Evolutionary conservation across 2,888 invertebrate species (phyloP), one percentile per base, ranked within the genome.

Genomic region (Acanthosepion esculentum): DNA sequence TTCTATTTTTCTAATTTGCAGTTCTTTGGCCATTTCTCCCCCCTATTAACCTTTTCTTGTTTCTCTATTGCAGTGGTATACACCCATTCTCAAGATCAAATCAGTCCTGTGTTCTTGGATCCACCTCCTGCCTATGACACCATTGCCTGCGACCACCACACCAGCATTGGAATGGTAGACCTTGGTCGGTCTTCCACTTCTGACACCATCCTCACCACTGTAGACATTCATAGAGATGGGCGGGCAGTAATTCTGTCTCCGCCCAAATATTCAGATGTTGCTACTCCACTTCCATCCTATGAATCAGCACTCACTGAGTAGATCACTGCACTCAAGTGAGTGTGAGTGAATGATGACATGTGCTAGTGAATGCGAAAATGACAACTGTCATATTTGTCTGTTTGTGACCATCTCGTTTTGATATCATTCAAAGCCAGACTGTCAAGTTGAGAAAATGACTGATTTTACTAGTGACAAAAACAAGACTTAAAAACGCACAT

Each of bases 21-120:
- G 20, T 3, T 33, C n/a, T 91, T 29, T 55, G 20, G 41, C 41
- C 41, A 3, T 55, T 59, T 91, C 15, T 48, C 50, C 7, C 10
- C 29, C 12, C 15, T 10, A 48, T 23, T 48, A 48, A 29, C 15
- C 12, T 92, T 48, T 48, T 41, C 1, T 92, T 48, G 15, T 92
- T 92, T 48, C 48, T 92, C 29, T 92, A 20, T 95, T 95, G n/a
- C 96, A 97, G 97, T 97, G 92, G 96, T 96, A 41, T 96, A 97
- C 95, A 97, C 96, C 20, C 96, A 96, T 26, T 97, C 97, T 18
- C 96, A 96, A 95, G 97, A 97, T 94, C 97, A 96, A 95, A 95
- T 96, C 53, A 95, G 95, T 59, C 95, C 96, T n/a, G 95, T 94
- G 53, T 95, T 95, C 92, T 95, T 95, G 33, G 97, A 97, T 48